Evolutionary conservation across 2,888 invertebrate genomes (phyloP), one percentile per base, ranked within the genome.

Genomic region (Amorpha juglandis): DNA sequence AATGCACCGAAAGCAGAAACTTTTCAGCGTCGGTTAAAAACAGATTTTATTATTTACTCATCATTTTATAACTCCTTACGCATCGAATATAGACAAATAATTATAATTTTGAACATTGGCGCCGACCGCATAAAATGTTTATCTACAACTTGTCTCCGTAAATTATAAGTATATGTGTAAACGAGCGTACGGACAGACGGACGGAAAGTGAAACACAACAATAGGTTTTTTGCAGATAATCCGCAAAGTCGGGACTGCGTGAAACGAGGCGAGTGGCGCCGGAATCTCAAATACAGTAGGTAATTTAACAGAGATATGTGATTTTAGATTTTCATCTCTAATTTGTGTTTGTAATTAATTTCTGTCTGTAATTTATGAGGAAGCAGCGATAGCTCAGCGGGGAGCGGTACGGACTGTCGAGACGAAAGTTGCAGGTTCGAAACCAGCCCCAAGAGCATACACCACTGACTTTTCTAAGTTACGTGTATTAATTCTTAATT

Each of bases 121-220:
- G 58, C 58, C 58, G 12, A 58, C 58, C 38, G 38, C 55, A 27
- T 14, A 52, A 53, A 77, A 75, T 78, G 76, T 78, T 78, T 78
- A 76, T 78, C 78, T 74, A 63, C 1, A 62, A 71, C 65, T 64
- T 75, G 78, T 75, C 77, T 69, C 68, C 66, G 70, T 50, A 58
- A n/a, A 72, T 73, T 55, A 63, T 35, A 19, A 47, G 65, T 62
- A 63, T 48, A 21, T 53, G 68, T 62, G 66, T 50, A 69, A 70
- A 65, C 63, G 45, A 68, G 51, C 70, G 66, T 53, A 65, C 67
- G 63, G n/a, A 42, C 64, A 47, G 33, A 63, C 62, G 48, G 58
- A n/a, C 48, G 6, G 47, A 38, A 53, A 27, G 52, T 45, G 45
- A 45, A 45, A 45, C 14, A 45, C 14, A 35, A 51, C 14, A 63